Percentiles rank a stretch among this genome's conserved stretches.
Conservation (phyloP, 2,797 vertebrate genomes). For the Sebastes itinus region DNA sequence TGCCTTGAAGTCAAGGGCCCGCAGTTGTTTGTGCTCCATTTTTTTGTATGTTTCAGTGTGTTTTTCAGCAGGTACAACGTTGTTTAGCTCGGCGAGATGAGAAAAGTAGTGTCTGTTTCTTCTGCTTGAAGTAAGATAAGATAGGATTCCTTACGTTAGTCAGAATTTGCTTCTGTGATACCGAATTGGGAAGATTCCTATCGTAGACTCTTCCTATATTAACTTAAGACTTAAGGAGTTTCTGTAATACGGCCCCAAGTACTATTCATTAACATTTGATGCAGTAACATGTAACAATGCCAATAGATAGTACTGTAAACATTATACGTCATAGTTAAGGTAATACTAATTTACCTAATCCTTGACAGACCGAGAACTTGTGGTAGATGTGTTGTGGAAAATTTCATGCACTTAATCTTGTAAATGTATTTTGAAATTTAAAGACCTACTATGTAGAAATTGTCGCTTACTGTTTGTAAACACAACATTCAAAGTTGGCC, state of each 20-base stretch:
- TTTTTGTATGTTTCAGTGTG: too few relatives aligned
- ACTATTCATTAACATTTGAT: background rate
- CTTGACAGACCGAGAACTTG: background rate
- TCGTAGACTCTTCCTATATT: too few relatives aligned
- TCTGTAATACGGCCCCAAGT: background rate
- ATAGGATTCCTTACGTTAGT: too few relatives aligned
- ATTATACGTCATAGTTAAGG: background rate
- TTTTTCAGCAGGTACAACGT: too few relatives aligned
- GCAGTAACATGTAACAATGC: background rate
- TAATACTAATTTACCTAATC: background rate
- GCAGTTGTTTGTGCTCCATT: too few relatives aligned
- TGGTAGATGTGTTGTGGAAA: background rate
- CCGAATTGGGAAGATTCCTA: too few relatives aligned
- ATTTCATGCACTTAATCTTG: background rate
- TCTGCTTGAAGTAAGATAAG: too few relatives aligned
- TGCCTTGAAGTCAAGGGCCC: too few relatives aligned
- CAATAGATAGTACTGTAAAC: background rate
- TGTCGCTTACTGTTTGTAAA: background rate
- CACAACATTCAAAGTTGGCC: background rate
- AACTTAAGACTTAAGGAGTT: too few relatives aligned
- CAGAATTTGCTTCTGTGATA: too few relatives aligned
- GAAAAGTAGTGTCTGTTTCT: too few relatives aligned
- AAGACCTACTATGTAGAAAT: rapidly evolving
- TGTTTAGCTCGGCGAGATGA: too few relatives aligned
- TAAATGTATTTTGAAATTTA: background rate